Evolutionary conservation across 2,113 vertebrate genomes (phyloP).

Genomic region (Mormyrus iriodes): DNA sequence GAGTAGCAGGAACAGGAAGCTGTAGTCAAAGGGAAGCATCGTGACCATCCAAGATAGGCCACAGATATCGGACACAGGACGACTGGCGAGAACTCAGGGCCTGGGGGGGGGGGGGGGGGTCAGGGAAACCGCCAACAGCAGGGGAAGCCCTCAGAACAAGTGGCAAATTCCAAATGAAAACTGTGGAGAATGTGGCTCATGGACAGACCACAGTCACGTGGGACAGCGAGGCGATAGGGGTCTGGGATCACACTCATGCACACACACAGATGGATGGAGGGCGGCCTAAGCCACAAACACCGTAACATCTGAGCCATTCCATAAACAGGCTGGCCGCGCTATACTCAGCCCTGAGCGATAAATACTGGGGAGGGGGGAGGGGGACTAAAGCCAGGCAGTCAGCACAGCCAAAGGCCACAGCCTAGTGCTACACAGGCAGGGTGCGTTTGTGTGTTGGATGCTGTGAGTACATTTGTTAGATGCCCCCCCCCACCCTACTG

Average conservation of each 20-base stretch:
- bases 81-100: background rate
- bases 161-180: background rate
- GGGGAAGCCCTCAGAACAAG: background rate
- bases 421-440: background rate
- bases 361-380: background rate
- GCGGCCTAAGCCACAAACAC: background rate
- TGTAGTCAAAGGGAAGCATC: background rate
- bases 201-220: background rate
- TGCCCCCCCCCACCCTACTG: background rate
- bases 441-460: background rate
- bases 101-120: background rate
- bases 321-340: background rate
- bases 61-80: background rate
- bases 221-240: background rate
- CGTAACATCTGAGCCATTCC: background rate
- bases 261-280: background rate
- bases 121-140: background rate
- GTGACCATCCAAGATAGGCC: background rate
- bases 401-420: background rate
- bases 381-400: background rate
- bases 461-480: background rate
- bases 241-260: background rate
- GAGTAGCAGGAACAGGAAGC: background rate
- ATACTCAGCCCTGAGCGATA: background rate
- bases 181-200: background rate